These are phyloP conservation scores for Lichenostomus cassidix DNA, from an alignment of 2,113 vertebrate genomes.

Conservation along the genomic window DNA sequence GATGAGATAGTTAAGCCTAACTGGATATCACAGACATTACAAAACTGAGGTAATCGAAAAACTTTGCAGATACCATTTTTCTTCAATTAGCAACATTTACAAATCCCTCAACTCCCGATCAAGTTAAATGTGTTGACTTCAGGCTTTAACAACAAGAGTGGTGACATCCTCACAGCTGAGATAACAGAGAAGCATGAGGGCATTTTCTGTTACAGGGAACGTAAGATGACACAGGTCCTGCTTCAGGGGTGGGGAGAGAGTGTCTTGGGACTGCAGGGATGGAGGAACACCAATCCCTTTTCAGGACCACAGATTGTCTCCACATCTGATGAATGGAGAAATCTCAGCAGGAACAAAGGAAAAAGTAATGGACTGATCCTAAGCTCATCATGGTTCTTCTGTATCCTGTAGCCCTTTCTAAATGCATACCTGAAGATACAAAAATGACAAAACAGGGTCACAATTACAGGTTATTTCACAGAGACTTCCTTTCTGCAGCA, in stretches of 20 bases:
- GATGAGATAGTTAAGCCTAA: neutral
- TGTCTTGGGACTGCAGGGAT: neutral
- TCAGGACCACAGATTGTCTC: neutral
- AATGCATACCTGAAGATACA: neutral
- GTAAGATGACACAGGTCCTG: neutral
- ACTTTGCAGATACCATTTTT: neutral
- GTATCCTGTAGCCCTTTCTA: neutral
- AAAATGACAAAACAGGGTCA: neutral
- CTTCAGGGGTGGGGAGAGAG: neutral
- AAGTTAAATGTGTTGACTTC: neutral
- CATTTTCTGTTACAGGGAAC: neutral
- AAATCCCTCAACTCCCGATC: neutral
- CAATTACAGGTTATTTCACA: conserved; percentile 4
- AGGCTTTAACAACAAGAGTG: neutral
- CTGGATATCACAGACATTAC: neutral
- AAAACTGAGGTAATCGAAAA: neutral
- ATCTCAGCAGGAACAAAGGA: neutral
- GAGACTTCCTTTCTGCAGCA: neutral
- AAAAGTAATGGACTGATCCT: neutral
- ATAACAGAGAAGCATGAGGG: neutral
- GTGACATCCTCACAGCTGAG: neutral
- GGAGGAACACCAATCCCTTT: neutral
- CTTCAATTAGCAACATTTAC: neutral
- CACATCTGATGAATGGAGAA: neutral
- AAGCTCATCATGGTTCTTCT: neutral